phyloP scores from a whole-genome alignment of 2,797 vertebrate species.

The Basileuterus tristriatus region DNA sequence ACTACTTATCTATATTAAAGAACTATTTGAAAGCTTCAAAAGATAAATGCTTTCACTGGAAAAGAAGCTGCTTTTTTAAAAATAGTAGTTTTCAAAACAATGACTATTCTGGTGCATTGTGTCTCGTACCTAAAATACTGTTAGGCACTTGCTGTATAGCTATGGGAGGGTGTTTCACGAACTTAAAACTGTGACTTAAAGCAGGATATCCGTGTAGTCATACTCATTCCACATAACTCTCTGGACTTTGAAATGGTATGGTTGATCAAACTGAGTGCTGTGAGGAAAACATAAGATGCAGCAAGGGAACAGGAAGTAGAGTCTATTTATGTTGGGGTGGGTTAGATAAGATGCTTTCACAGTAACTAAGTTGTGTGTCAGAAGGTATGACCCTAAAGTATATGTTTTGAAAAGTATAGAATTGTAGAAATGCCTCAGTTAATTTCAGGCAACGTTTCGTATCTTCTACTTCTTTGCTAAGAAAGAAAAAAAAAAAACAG shows the following conservation, averaged over 20 bases:
- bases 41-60: not conserved
- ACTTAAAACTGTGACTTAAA: not conserved
- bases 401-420: not conserved
- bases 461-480: not conserved
- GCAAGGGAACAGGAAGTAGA: constrained; percentile 18
- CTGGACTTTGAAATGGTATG: constrained; percentile 21
- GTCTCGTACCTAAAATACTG: not conserved
- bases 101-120: not conserved
- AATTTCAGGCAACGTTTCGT: rapidly evolving
- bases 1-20: not conserved
- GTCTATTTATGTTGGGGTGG: not conserved
- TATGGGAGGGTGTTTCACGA: not conserved
- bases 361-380: not conserved
- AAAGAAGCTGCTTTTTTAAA: not conserved
- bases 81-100: rapidly evolving
- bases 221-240: not conserved
- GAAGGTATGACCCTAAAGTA: not conserved
- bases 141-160: not conserved
- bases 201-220: not conserved
- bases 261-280: not conserved
- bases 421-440: not conserved
- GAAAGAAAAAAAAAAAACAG: rapidly evolving
- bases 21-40: not conserved
- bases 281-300: not conserved
- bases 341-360: constrained; percentile 12